These are phyloP conservation scores for Hylia prasina DNA, from an alignment of 2,113 vertebrate species.

Conservation along the genomic window DNA sequence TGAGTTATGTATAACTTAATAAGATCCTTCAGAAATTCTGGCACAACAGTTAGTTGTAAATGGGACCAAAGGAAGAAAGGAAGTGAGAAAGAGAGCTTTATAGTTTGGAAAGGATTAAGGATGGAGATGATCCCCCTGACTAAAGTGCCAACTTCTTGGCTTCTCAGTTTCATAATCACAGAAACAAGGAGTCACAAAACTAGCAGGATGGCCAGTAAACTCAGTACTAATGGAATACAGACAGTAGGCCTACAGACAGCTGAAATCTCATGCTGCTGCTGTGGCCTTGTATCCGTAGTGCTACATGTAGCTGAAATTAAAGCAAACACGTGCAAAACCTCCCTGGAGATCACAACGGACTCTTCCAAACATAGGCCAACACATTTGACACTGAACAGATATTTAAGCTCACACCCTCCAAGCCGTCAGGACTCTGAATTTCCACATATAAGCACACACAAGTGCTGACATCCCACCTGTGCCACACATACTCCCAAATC, in stretches of 20 bases:
- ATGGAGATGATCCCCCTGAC: background rate
- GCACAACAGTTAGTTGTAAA: background rate
- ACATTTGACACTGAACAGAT: accelerated
- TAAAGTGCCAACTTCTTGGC: background rate
- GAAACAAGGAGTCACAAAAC: background rate
- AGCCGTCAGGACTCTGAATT: background rate
- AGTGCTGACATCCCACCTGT: background rate
- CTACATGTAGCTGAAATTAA: background rate
- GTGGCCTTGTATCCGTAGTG: background rate
- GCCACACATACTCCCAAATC: background rate
- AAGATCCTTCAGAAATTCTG: background rate
- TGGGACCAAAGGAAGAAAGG: background rate
- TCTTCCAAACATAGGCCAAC: background rate
- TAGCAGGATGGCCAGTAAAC: background rate
- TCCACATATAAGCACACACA: background rate
- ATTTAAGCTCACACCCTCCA: background rate
- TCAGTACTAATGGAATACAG: background rate
- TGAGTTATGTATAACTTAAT: background rate
- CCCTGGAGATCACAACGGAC: background rate
- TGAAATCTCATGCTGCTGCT: background rate
- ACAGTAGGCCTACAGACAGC: background rate
- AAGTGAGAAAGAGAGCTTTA: background rate
- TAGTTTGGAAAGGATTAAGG: background rate
- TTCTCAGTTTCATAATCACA: background rate
- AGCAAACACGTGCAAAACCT: background rate